phyloP scores from a whole-genome alignment of 1,140 invertebrate species.

The Ceratina calcarata region DNA sequence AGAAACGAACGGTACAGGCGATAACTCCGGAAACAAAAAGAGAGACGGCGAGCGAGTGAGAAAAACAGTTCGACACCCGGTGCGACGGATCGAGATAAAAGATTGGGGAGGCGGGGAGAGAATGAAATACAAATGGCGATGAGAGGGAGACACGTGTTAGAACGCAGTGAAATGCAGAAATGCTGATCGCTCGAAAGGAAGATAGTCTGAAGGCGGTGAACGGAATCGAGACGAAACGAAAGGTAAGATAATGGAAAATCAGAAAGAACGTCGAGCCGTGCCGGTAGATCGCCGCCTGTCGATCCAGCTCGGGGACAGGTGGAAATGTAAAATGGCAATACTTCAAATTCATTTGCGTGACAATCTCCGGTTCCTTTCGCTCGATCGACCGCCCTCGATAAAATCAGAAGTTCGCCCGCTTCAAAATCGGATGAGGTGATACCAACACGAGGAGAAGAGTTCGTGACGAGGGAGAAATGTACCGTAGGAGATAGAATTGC shows the following conservation, averaged over 20 bases:
- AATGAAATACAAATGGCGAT: constrained; percentile 22
- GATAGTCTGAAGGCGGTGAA: background rate
- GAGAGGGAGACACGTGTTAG: background rate
- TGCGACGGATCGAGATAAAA: background rate
- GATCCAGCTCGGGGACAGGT: constrained; percentile 49
- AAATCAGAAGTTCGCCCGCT: constrained; percentile 57
- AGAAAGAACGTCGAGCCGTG: constrained; percentile 46
- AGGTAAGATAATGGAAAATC: constrained; percentile 61
- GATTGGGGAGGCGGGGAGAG: background rate
- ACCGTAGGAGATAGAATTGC: background rate
- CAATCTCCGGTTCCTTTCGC: constrained; percentile 66
- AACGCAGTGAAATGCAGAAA: background rate
- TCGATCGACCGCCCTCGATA: constrained; percentile 38
- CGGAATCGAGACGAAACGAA: background rate
- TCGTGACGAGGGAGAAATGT: background rate
- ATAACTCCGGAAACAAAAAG: constrained; percentile 23
- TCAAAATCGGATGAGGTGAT: constrained; percentile 16
- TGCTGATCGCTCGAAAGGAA: background rate
- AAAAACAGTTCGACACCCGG: background rate
- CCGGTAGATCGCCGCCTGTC: background rate
- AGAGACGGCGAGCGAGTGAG: background rate
- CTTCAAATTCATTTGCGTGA: constrained; percentile 68
- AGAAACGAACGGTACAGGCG: background rate
- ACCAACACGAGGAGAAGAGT: constrained; percentile 7
- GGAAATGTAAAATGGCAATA: constrained; percentile 66